Evolutionary conservation across 2,888 invertebrate species (phyloP).

Genomic region (Habrosyne pyritoides): DNA sequence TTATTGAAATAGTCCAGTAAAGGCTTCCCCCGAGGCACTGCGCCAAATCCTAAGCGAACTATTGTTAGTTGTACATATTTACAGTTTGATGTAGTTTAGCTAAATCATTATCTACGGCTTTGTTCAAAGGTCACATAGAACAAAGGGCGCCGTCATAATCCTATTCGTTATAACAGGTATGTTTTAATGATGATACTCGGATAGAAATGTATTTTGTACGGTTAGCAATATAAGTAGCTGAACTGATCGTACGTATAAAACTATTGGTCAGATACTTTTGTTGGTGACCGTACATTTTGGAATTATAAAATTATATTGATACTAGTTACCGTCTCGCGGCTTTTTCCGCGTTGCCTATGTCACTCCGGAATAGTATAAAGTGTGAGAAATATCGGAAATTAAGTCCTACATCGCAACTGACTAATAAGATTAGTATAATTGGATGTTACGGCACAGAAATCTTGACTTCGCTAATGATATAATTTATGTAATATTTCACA

Average conservation of each 20-base stretch:
- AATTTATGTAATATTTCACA: too few relatives aligned
- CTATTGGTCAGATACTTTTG: neutral
- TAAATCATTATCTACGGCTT: conserved; percentile 27
- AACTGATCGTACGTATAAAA: too few relatives aligned
- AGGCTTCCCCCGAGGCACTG: neutral
- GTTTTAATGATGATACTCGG: conserved; percentile 34
- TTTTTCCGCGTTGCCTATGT: too few relatives aligned
- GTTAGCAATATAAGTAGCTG: neutral
- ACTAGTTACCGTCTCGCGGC: too few relatives aligned
- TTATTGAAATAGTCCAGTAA: neutral
- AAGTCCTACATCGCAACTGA: too few relatives aligned
- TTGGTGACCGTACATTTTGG: too few relatives aligned
- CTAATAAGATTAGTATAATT: too few relatives aligned
- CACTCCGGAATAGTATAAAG: too few relatives aligned
- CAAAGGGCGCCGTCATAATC: conserved; percentile 25
- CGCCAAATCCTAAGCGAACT: neutral
- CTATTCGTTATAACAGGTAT: neutral
- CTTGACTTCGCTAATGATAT: too few relatives aligned
- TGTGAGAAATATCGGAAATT: too few relatives aligned
- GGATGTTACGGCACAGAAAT: too few relatives aligned
- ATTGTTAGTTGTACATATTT: neutral
- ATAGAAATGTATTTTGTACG: neutral
- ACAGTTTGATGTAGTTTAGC: conserved; percentile 22
- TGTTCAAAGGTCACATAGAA: conserved; percentile 24
- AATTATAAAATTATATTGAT: too few relatives aligned